Base-by-base conservation (phyloP, 2,888 invertebrate species). In the Steinernema hermaphroditum region DNA sequence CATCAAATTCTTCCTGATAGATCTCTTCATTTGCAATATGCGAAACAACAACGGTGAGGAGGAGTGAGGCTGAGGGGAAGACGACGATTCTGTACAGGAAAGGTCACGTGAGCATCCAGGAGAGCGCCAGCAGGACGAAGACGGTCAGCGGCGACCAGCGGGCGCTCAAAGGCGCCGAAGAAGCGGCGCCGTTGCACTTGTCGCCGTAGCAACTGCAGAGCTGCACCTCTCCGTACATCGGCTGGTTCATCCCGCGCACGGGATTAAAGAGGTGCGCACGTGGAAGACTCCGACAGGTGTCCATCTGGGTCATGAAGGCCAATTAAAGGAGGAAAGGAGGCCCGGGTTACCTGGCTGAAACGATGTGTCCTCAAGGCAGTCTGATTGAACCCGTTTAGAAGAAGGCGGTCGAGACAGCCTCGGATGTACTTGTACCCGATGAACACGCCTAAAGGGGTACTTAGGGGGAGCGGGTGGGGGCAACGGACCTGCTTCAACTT, bases 361-460 rank as follows among this genome's bases (percentile, higher is more conserved):
- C 85, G 77, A 76, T 86, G 86, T 12, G 84, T 85, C 69, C 83
- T 70, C 9, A 86, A 54, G 0, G 86, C 86, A 6, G 81, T 78
- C 49, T 81, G 80, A 72, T 86, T 86, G 77, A 86, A 86, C 37
- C 84, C 86, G 76, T 83, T 76, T 70, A 80, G 69, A n/a, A 86
- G 75, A 2, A 86, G 80, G 50, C 82, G 75, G 72, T 86, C 83
- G 68, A 84, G 62, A 74, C 86, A 86, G 16, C 86, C 86, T 41
- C 86, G 78, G 70, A 86, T 86, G 73, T 84, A 82, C 74, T 85
- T 86, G 77, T 82, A 83, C 19, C 86, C 86, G 69, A 86, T 79
- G 75, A 86, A 84, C 8, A 86, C 85, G 9, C 86, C 86, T 86
- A 74, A 69, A 79, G 19, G 12, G 34, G 19, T 8, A 68, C 69